Percentiles rank a stretch among this genome's conserved stretches.
phyloP scores from a whole-genome alignment of 2,797 vertebrate species.

The Carapus acus region DNA sequence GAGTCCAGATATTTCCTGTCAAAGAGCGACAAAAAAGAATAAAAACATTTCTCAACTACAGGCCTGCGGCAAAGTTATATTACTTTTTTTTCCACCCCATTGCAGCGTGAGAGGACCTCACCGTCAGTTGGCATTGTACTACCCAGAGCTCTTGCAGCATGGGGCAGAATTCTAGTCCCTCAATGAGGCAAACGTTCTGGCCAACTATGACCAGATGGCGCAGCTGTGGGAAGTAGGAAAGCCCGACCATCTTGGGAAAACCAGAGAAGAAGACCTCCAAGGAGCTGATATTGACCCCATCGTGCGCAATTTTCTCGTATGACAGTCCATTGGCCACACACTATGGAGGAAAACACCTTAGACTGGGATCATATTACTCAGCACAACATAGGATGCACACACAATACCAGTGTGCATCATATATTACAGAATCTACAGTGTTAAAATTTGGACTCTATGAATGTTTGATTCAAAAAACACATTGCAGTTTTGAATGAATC shows the following conservation, averaged over 20 bases:
- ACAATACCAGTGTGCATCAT: too few relatives aligned
- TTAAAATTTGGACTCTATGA: too few relatives aligned
- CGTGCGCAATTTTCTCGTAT: constrained; percentile 71
- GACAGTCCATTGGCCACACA: constrained; percentile 75
- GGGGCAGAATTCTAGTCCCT: constrained; percentile 71
- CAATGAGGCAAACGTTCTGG: constrained; percentile 73
- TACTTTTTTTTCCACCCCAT: too few relatives aligned
- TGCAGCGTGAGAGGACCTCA: constrained; percentile 52
- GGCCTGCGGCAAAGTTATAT: too few relatives aligned
- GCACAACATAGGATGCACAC: too few relatives aligned
- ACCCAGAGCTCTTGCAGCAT: constrained; percentile 82
- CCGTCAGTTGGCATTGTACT: constrained; percentile 74
- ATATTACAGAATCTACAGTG: too few relatives aligned
- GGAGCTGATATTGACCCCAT: constrained; percentile 60
- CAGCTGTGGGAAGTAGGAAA: constrained; percentile 75
- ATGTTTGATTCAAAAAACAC: too few relatives aligned
- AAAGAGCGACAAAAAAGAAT: constrained; percentile 16
- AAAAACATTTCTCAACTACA: too few relatives aligned
- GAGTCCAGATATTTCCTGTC: constrained; percentile 74
- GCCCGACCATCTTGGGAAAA: constrained; percentile 74
- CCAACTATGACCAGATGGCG: constrained; percentile 74
- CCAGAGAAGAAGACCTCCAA: constrained; percentile 85
- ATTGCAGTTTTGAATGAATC: too few relatives aligned
- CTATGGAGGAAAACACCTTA: constrained; percentile 56
- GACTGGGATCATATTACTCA: background rate